A percentile compares a stretch with the other conserved stretches of the same genome.
Conservation (phyloP, 1,140 invertebrate species). For the Ostrea edulis region DNA sequence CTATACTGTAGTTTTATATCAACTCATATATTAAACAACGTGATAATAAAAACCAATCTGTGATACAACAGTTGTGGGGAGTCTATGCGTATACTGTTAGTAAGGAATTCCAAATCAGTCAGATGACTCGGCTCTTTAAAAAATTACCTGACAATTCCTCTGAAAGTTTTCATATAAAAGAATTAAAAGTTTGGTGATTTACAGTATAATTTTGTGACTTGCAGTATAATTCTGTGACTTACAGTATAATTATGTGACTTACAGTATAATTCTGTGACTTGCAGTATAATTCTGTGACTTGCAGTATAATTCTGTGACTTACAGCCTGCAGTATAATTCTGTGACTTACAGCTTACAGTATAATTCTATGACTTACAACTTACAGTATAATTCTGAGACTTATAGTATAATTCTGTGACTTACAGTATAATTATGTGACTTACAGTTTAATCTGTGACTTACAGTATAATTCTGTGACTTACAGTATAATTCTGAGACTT, state of each 20-base stretch:
- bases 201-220: too few species aligned
- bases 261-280: not conserved
- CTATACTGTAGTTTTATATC: too few species aligned
- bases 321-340: not conserved
- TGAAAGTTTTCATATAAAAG: too few species aligned
- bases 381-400: not conserved
- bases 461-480: not conserved
- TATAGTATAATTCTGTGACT: not conserved
- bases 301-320: not conserved
- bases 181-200: not conserved
- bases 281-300: not conserved
- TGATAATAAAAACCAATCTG: too few species aligned
- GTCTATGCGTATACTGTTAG: too few species aligned
- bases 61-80: too few species aligned
- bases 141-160: too few species aligned
- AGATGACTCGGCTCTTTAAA: too few species aligned
- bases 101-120: too few species aligned
- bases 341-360: not conserved
- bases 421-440: not conserved
- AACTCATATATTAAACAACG: too few species aligned
- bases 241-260: not conserved
- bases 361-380: not conserved
- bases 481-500: constrained; percentile 26
- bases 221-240: not conserved
- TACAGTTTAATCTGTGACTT: not conserved